Percentiles rank a stretch among this genome's conserved stretches.
Evolutionary conservation across 2,113 vertebrate genomes (phyloP).

Genomic region (Chelonoidis abingdonii): DNA sequence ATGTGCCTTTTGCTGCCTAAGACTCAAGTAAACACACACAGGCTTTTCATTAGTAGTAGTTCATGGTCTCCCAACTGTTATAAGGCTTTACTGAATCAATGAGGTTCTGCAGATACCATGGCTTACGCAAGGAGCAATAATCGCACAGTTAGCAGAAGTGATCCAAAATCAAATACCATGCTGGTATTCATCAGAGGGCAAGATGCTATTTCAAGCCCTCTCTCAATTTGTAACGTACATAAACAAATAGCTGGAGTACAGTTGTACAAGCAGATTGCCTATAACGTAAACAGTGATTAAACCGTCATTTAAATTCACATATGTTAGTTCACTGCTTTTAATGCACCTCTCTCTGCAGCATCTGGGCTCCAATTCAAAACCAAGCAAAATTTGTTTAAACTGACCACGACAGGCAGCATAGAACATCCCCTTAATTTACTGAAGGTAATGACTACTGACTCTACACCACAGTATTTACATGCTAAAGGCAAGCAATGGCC

Average conservation of each 20-base stretch:
- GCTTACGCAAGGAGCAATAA: not conserved
- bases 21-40: not conserved
- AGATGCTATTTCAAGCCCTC: not conserved
- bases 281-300: not conserved
- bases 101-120: not conserved
- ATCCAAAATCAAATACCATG: not conserved
- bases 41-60: not conserved
- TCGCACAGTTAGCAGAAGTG: not conserved
- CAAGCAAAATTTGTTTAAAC: not conserved
- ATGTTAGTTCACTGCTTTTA: fast-evolving
- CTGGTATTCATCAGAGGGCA: not conserved
- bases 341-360: not conserved
- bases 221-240: not conserved
- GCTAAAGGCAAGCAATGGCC: not conserved
- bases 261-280: not conserved
- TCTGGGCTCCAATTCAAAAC: not conserved
- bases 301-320: not conserved
- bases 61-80: not conserved
- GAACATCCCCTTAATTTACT: not conserved
- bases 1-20: not conserved
- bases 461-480: not conserved
- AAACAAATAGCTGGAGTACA: not conserved
- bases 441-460: not conserved
- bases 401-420: not conserved
- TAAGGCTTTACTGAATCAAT: not conserved